A percentile compares a stretch with the other conserved stretches of the same genome.
Conservation (phyloP, 2,888 invertebrate species). For the Troides oblongomaculatus region DNA sequence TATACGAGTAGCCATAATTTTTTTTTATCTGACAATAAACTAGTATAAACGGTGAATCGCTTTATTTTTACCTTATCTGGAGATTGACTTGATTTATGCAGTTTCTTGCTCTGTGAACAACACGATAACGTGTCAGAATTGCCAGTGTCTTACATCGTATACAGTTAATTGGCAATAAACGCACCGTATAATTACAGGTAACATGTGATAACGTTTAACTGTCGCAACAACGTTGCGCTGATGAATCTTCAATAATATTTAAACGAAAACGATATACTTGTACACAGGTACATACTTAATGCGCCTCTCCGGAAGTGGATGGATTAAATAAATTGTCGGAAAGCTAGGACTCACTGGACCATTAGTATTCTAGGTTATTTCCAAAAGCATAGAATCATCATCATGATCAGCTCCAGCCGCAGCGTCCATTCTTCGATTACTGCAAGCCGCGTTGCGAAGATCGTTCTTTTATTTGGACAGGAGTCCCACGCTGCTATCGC, state of each 20-base stretch:
- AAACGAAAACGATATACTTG: background rate
- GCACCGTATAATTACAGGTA: slow-evolving; percentile 17
- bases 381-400: too few species aligned
- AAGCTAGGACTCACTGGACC: too few species aligned
- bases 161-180: slow-evolving; percentile 22
- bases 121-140: slow-evolving; percentile 7
- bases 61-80: background rate
- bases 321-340: too few species aligned
- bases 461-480: too few species aligned
- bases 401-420: too few species aligned
- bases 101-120: background rate
- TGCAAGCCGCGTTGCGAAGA: too few species aligned
- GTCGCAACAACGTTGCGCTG: slow-evolving; percentile 15
- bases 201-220: slow-evolving; percentile 22
- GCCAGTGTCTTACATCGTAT: slow-evolving; percentile 1
- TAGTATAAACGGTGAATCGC: background rate
- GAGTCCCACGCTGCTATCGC: too few species aligned
- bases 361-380: too few species aligned
- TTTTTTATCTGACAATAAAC: background rate
- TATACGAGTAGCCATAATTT: background rate
- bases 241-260: background rate
- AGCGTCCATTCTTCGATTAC: too few species aligned
- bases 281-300: too few species aligned
- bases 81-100: background rate
- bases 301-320: too few species aligned